phyloP scores from a whole-genome alignment of 2,113 vertebrate species.

The Dinomys branickii region DNA sequence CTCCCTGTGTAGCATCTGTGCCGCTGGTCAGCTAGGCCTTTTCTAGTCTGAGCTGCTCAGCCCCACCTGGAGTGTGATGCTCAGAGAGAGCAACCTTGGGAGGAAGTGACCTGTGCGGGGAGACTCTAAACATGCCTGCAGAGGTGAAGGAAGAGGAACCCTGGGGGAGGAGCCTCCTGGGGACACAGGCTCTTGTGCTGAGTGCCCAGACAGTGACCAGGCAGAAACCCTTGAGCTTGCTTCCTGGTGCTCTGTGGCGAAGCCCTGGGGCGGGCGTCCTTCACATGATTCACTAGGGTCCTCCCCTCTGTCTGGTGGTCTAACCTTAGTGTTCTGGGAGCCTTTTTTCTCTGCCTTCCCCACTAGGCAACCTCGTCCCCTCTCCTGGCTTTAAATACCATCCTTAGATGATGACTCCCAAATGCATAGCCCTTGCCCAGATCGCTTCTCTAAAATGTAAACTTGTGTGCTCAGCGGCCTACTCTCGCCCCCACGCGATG shows the following conservation, averaged over 20 bases:
- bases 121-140: background rate
- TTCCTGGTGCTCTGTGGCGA: background rate
- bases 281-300: background rate
- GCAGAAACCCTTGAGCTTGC: background rate
- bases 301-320: background rate
- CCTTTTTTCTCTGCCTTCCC: background rate
- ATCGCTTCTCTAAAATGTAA: slow-evolving; percentile 57
- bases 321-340: background rate
- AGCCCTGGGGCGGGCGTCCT: too few relatives aligned
- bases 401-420: slow-evolving; percentile 36
- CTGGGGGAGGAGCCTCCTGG: background rate
- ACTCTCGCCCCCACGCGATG: background rate
- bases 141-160: background rate
- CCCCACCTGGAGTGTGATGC: background rate
- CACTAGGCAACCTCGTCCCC: background rate
- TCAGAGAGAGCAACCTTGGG: background rate
- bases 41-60: background rate
- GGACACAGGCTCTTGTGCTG: background rate
- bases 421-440: slow-evolving; percentile 10
- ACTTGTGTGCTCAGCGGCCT: background rate
- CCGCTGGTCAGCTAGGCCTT: background rate
- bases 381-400: slow-evolving; percentile 49
- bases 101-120: background rate
- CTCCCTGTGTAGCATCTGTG: background rate
- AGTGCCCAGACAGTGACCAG: background rate